Conservation (phyloP, 2,113 vertebrate genomes). For the Notarius quadriscutis region DNA sequence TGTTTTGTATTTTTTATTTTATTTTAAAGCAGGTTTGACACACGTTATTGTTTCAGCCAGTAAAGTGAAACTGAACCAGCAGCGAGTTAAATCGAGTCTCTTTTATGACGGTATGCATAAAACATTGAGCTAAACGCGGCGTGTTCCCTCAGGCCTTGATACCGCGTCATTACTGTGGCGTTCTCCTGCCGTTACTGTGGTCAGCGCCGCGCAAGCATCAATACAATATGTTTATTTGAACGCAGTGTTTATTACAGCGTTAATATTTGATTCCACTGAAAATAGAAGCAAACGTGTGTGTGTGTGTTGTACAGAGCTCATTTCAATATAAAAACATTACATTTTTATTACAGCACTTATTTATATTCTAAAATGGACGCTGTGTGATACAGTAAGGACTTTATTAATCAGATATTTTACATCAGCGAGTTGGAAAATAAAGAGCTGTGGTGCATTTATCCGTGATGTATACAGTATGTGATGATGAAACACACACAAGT, state of each 20-base stretch:
- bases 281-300: constrained; percentile 8
- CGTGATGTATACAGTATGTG: neutral
- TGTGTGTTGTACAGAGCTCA: neutral
- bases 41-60: neutral
- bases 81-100: constrained; percentile 1
- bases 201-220: neutral
- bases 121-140: neutral
- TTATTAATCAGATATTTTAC: neutral
- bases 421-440: neutral
- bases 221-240: neutral
- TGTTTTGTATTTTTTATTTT: neutral
- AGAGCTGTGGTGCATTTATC: neutral
- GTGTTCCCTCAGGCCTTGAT: neutral
- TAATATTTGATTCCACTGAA: constrained; percentile 22
- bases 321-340: neutral
- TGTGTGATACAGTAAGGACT: neutral
- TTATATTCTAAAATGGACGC: neutral
- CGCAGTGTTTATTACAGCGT: constrained; percentile 1
- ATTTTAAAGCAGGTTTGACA: neutral
- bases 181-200: neutral
- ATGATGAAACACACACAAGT: neutral
- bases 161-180: neutral
- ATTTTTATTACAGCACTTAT: constrained; percentile 9
- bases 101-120: neutral
- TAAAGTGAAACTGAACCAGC: neutral